Conservation (phyloP, 2,113 vertebrate genomes). For the Speoplatyrhinus poulsoni region DNA sequence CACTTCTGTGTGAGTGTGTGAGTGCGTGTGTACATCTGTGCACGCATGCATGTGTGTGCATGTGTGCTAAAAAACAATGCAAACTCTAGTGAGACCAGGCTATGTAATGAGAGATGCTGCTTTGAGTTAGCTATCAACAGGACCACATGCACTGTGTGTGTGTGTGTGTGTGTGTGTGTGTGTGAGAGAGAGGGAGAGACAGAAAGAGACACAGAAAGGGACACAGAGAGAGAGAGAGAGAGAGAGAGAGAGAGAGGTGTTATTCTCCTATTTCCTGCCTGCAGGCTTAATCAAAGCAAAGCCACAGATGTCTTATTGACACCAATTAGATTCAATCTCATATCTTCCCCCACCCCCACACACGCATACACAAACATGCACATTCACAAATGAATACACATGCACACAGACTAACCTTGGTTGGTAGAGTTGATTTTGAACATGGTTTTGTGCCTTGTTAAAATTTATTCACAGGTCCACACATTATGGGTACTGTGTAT, state of each 20-base stretch:
- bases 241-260: constrained; percentile 6
- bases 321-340: constrained; percentile 70
- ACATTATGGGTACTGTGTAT: background rate
- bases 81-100: constrained; percentile 56
- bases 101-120: constrained; percentile 65
- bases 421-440: too few species aligned
- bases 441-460: too few species aligned
- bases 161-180: constrained; percentile 10
- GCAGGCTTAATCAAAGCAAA: constrained; percentile 70
- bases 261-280: constrained; percentile 61
- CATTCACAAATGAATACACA: constrained; percentile 7
- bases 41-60: background rate
- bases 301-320: constrained; percentile 75
- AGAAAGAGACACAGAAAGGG: background rate
- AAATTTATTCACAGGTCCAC: too few species aligned
- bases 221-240: background rate
- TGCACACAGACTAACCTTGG: constrained; percentile 32
- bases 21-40: background rate
- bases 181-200: background rate
- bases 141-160: constrained; percentile 39
- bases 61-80: constrained; percentile 58
- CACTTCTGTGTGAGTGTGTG: background rate
- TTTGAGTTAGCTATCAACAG: constrained; percentile 60
- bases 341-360: constrained; percentile 29
- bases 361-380: constrained; percentile 16